Base-by-base conservation (phyloP, 2,888 invertebrate genomes). In the Zele albiditarsus region DNA sequence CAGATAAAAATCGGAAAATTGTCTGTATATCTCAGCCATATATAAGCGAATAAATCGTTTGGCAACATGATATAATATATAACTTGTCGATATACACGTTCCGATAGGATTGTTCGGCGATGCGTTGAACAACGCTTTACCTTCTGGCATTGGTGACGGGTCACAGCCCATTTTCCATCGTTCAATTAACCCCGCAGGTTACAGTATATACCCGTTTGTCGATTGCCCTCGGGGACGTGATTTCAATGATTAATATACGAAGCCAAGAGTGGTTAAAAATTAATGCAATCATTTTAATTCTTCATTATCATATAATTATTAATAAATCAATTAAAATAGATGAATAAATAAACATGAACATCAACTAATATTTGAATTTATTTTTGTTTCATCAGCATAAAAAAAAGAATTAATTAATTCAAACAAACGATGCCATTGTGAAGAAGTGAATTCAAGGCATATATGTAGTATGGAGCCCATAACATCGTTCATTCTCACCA, bases 151-250 rank as follows among this genome's bases (percentile, higher is more conserved):
- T 49, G 66, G 60, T 27, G 57, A 38, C 72, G 33, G 63, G 63
- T 71, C 71, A 62, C 62, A 71, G 62, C 38, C 38, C 62, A 71
- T 71, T 60, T 71, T 71, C 60, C 28, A 62, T 27, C 62, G 60
- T 71, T 46, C 66, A 75, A 71, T 75, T 75, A 74, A 69, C 74
- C 69, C 58, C 28, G 20, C 12, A 31, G 20, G 53, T 53, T 49
- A 57, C n/a, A 68, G 16, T 31, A 20, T 53, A 20, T 53, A 20
- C 27, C 14, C 49, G 71, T 60, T 49, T 68, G 31, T 27, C 69
- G 74, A 27, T 74, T 53, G 63, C 69, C 28, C 25, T 33, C 31
- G 63, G 69, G 63, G 69, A 68, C 66, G 68, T 46, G 68, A 69
- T 49, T 23, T 25, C 31, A 68, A 63, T 69, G 53, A 74, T 74